Conservation (phyloP, 2,888 invertebrate species). For the Lycaena phlaeas region DNA sequence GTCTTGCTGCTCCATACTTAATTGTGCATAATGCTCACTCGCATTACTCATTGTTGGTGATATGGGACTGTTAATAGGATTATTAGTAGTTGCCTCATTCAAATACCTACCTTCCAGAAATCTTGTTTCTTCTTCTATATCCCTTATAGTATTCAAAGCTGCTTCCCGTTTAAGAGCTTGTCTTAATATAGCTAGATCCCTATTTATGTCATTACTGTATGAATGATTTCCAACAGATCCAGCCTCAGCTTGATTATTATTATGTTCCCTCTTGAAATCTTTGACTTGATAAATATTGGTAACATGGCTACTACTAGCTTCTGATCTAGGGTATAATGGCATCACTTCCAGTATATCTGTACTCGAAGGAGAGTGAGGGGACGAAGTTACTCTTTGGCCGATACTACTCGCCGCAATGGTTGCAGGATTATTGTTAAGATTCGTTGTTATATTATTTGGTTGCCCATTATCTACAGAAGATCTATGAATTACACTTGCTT, state of each 20-base stretch:
- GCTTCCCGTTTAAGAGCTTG: constrained; percentile 46
- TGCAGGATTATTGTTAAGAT: constrained; percentile 35
- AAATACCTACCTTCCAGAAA: constrained; percentile 48
- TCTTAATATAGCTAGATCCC: constrained; percentile 56
- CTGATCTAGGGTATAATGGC: constrained; percentile 57
- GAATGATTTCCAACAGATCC: constrained; percentile 39
- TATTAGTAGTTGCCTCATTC: constrained; percentile 31
- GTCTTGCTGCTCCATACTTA: constrained; percentile 53
- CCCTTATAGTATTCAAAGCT: constrained; percentile 46
- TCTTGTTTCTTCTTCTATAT: constrained; percentile 54
- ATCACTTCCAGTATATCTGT: constrained; percentile 70
- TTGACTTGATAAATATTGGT: constrained; percentile 71
- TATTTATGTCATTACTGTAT: constrained; percentile 57
- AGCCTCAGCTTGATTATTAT: constrained; percentile 53
- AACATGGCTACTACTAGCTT: constrained; percentile 47
- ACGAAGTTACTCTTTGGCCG: constrained; percentile 34
- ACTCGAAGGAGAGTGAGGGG: constrained; percentile 69
- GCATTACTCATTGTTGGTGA: constrained; percentile 57
- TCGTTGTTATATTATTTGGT: constrained; percentile 32
- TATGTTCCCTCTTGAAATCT: constrained; percentile 70
- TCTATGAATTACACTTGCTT: constrained; percentile 55
- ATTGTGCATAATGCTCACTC: constrained; percentile 65
- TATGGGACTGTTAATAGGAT: constrained; percentile 26
- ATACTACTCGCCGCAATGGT: constrained; percentile 29
- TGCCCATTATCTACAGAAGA: constrained; percentile 60